Evolutionary conservation across 2,888 invertebrate genomes (phyloP).

Genomic region (Camponotus fellah): DNA sequence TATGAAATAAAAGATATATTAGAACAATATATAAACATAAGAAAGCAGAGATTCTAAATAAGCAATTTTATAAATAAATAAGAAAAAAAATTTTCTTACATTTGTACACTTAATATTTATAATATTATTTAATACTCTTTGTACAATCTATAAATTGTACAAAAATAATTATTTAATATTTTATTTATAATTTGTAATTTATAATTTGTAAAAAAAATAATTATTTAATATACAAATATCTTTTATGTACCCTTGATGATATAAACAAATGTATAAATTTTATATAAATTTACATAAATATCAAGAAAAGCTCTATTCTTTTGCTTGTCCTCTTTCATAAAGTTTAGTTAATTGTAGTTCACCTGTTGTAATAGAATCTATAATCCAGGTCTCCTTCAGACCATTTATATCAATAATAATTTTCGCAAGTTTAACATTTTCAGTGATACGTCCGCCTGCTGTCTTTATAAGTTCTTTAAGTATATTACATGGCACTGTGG

Average conservation of each 20-base stretch:
- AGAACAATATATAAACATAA: neutral
- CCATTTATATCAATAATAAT: slow-evolving; percentile 87
- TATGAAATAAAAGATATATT: neutral
- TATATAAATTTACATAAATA: neutral
- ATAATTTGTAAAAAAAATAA: neutral
- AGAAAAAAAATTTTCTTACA: neutral
- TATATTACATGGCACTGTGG: slow-evolving; percentile 87
- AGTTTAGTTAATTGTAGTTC: slow-evolving; percentile 86
- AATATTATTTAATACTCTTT: slow-evolving; percentile 12
- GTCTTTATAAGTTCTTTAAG: slow-evolving; percentile 88
- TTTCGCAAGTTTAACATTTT: slow-evolving; percentile 86
- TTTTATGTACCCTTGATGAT: neutral
- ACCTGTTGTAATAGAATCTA: slow-evolving; percentile 89
- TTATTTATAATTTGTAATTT: neutral
- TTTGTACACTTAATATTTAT: neutral
- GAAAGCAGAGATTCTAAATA: neutral
- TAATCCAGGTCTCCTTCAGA: slow-evolving; percentile 88
- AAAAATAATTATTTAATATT: slow-evolving; percentile 1
- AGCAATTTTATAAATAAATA: neutral
- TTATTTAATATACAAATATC: neutral
- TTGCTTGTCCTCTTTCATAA: slow-evolving; percentile 79
- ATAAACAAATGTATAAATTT: neutral
- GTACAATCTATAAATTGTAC: neutral
- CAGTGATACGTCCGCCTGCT: slow-evolving; percentile 88
- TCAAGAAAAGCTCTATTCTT: neutral